Evolutionary conservation across 2,113 vertebrate genomes (phyloP), one percentile per base, ranked within the genome.

Genomic region (Narcine bancroftii): DNA sequence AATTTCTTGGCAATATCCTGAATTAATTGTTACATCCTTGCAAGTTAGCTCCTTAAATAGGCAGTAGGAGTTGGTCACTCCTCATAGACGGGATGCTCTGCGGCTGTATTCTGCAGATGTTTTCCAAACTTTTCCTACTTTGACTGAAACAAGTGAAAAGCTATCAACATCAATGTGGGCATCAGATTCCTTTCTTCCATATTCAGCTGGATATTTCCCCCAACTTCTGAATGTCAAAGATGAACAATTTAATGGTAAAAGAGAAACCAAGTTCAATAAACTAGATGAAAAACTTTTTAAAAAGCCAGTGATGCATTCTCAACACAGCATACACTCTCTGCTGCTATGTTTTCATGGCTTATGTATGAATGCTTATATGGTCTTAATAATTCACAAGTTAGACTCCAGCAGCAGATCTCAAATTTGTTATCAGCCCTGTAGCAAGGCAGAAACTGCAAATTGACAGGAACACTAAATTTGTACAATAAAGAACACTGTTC

Each of bases 31-130:
- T 42, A 89, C 56, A 19, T 89, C 36, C 19, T 66, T 60, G 19
- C 36, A 19, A 42, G 65, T 89, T 42, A 39, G 60, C 60, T 89
- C 53, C 85, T 89, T 89, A 89, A n/a, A 89, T 89, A 89, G 85
- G 26, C 63, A 69, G 83, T 63, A 42, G 63, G 7, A 69, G 89
- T 45, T 42, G 65, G 60, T 13, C 87, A 65, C 26, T 36, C 81
- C 10, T 42, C 39, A 33, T 26, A 53, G 10, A 65, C n/a, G 21
- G 4, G 11, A 89, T 6, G 0, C 24, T 89, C 65, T 65, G 15
- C n/a, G 63, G n/a, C 21, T 63, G 13, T 24, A 89, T 89, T 63
- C 85, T 56, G 39, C 19, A 65, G 53, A 65, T 89, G 56, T 89
- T 89, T 89, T 63, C 85, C 56, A 24, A 87, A 87, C 33, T 24